Conservation (phyloP, 1,140 invertebrate species). For the Archivesica marissinica region DNA sequence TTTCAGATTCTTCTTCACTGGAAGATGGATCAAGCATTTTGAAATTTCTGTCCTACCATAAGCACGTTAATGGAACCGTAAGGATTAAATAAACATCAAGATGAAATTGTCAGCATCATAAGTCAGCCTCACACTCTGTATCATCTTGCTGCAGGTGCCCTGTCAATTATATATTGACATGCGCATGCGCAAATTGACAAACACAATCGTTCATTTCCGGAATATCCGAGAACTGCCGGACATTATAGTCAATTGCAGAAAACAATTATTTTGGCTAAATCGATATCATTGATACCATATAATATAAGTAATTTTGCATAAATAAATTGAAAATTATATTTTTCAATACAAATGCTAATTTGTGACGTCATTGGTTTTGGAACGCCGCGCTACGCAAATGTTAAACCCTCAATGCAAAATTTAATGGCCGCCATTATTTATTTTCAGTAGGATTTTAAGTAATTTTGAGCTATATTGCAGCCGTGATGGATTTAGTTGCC, state of each 20-base stretch:
- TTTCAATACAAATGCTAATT: conserved; percentile 20
- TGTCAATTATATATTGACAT: conserved; percentile 54
- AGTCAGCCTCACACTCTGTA: conserved; percentile 29
- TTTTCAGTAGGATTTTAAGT: neutral
- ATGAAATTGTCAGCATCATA: neutral
- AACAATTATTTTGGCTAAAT: neutral
- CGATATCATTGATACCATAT: neutral
- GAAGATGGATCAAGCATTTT: conserved; percentile 86
- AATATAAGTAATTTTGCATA: neutral
- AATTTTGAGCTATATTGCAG: neutral
- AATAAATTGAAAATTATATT: no score
- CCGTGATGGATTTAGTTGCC: conserved; percentile 46
- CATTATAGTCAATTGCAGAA: neutral
- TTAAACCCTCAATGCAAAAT: conserved; percentile 68
- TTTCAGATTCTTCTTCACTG: conserved; percentile 84
- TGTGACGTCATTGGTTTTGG: conserved; percentile 64
- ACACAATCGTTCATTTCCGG: conserved; percentile 23
- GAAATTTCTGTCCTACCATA: neutral
- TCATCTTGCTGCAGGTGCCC: conserved; percentile 22
- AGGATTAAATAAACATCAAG: neutral
- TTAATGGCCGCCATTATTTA: conserved; percentile 75
- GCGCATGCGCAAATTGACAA: conserved; percentile 42
- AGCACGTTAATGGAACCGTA: neutral
- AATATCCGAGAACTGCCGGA: conserved; percentile 8
- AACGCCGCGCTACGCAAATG: conserved; percentile 66